Evolutionary conservation across 2,797 vertebrate genomes (phyloP), one percentile per base, ranked within the genome.

Genomic region (Sebastolobus alascanus): DNA sequence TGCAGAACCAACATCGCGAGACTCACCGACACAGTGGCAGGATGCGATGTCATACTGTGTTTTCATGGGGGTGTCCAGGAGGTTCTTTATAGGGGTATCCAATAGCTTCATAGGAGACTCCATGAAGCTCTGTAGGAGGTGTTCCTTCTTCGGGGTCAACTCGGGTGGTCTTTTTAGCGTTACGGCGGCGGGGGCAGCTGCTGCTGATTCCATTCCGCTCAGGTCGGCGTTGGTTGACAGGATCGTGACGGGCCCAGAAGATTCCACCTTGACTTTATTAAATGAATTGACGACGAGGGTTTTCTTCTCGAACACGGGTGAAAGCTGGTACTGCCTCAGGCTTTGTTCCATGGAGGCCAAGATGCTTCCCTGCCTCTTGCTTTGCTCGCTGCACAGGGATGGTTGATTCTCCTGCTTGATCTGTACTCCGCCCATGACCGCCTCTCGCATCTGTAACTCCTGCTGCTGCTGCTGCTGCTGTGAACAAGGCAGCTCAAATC

Each of bases 21-120:
- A 96, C 98, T 98, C 95, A 99, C 99, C 98, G 90, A 99, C 96
- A 92, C 99, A 99, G 89, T 97, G 98, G 89, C 99, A 99, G 58
- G 98, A 97, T 79, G 99, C 96, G 84, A 99, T 98, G 88, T 99
- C 99, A 88, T 98, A 99, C 46, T 99, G 99, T 71, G 97, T 99
- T 96, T 99, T 99, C 91, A 97, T 90, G 79, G 98, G 97, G 74
- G 98, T 98, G 87, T 99, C 98, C 88, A 99, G 89, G 78, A 99
- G 94, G 93, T 98, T 99, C 94, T 97, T 99, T 88, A 99, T 95
- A 77, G 98, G 97, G 29, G 97, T 97, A 85, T 98, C 96, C 80
- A 99, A 84, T 86, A 99, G 95, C 94, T 98, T 98, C 91, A 98
- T 96, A 90, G 98, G 98, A 89, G 98, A 98, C 25, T 99, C 97